Base-by-base conservation (phyloP, 2,888 invertebrate genomes). In the Alitta virens region DNA sequence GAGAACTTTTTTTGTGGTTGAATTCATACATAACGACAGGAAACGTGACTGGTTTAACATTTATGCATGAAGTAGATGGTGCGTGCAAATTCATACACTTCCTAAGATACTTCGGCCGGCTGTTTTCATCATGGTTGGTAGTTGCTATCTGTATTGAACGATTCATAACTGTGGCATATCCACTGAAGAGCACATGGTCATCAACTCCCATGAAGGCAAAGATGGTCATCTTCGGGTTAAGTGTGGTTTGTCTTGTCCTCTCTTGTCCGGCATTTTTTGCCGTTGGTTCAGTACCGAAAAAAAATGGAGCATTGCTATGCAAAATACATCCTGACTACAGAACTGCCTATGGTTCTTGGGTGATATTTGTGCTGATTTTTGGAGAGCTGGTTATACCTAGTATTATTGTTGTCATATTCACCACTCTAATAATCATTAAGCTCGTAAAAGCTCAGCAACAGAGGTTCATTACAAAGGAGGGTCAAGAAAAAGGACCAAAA, bases 1-100 rank as follows among this genome's bases (percentile, higher is more conserved):
- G 59, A 2, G 59, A 59, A 23, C 40, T 59, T 12, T 51, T 59
- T n/a, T 18, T 59, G 24, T 59, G 59, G 59, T 27, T 59, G 38
- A 59, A 59, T 27, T 26, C 59, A 16, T 16, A 16, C 21, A 51
- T 38, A 27, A 2, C n/a, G 16, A 25, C 12, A 21, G 59, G 59
- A 18, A 51, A 51, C 21, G 23, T 24, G 38, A 50, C 38, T 7
- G 50, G 50, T 18, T 2, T 59, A 3, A 12, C 9, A 16, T 38
- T 59, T 23, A 33, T 52, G 52, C 51, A 59, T 9, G 33, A 12
- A 18, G 9, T 7, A 2, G 24, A n/a, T 33, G 38, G 33, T 23
- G 42, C 18, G 21, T 59, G 59, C 23, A 49, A 25, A 1, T 9
- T 23, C 2, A 51, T 59, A 9, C 42, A 51, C 38, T 59, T 46